These are phyloP conservation scores for Euschistus heros DNA, from an alignment of 1,140 invertebrate genomes.

Conservation along the genomic window DNA sequence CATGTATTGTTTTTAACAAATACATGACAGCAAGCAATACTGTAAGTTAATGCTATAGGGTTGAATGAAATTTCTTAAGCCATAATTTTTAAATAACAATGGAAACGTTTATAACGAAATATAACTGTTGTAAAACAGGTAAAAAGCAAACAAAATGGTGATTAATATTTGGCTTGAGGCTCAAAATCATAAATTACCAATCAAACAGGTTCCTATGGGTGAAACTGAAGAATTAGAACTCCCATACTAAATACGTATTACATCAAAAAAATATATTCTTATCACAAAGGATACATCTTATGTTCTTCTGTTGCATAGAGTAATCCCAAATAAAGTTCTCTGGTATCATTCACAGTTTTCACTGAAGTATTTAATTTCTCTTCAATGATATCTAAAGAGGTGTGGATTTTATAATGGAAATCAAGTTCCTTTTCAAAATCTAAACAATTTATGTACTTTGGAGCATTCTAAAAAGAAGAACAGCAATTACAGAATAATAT, in stretches of 20 bases:
- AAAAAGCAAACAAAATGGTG: background rate
- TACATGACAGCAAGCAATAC: too few relatives aligned
- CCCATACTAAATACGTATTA: background rate
- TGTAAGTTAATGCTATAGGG: too few relatives aligned
- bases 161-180: background rate
- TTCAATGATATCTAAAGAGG: constrained; percentile 87
- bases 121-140: too few relatives aligned
- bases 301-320: constrained; percentile 93
- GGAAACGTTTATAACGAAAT: too few relatives aligned
- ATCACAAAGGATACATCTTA: constrained; percentile 68
- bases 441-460: constrained; percentile 71
- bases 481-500: background rate
- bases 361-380: constrained; percentile 64
- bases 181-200: background rate
- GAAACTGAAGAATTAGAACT: background rate
- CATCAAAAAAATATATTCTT: background rate
- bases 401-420: constrained; percentile 87
- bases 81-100: too few relatives aligned
- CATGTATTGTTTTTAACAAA: too few relatives aligned
- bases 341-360: constrained; percentile 54
- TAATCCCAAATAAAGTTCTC: constrained; percentile 84
- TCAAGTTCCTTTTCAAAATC: constrained; percentile 65
- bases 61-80: too few relatives aligned
- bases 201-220: background rate
- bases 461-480: constrained; percentile 64